Evolutionary conservation across 2,888 invertebrate species (phyloP), one percentile per base, ranked within the genome.

Genomic region (Molorchus minor): DNA sequence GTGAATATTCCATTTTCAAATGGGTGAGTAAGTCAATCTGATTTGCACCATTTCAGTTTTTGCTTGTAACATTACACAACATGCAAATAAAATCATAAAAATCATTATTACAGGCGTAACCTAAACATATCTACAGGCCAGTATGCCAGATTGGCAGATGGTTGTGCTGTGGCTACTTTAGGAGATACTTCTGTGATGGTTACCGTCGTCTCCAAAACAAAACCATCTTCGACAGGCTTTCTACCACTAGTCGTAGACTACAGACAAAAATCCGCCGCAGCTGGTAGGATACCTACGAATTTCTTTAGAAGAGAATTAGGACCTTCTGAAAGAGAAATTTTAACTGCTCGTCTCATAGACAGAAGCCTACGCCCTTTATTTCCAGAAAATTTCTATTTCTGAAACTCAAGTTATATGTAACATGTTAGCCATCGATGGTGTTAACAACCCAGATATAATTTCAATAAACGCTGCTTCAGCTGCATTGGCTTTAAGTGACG

Each of bases 261-360:
- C 75, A 84, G 95, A 40, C 94, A 97, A 73, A 98, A 98, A 80
- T 92, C 96, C 1, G 94, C 98, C 0, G 98, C 98, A 0, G 95
- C 96, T 4, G 98, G 98, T 1, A 84, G 98, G 58, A 99, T 99
- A 75, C 99, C 99, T 0, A 97, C 94, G 8, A 99, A 98, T 80
- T 95, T 92, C 77, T 83, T 97, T 56, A 86, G 98, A 15, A 84
- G 96, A 64, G 99, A 99, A 82, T 75, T 96, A 61, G 91, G 91
- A 0, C 86, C 88, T 1, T 85, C 91, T 0, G 98, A 98, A 76
- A 86, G 88, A 56, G 99, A 99, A 81, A 93, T 98, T 68, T 84
- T 99, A 2, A 93, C 94, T 0, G 93, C 96, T 4, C 85, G 99
- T 58, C 80, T 98, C 8, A 96, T 99, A 63, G 96, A 96, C 79